A percentile compares a stretch with the other conserved stretches of the same genome.
phyloP scores from a whole-genome alignment of 2,113 vertebrate genomes.

The Oreochromis tanganicae region DNA sequence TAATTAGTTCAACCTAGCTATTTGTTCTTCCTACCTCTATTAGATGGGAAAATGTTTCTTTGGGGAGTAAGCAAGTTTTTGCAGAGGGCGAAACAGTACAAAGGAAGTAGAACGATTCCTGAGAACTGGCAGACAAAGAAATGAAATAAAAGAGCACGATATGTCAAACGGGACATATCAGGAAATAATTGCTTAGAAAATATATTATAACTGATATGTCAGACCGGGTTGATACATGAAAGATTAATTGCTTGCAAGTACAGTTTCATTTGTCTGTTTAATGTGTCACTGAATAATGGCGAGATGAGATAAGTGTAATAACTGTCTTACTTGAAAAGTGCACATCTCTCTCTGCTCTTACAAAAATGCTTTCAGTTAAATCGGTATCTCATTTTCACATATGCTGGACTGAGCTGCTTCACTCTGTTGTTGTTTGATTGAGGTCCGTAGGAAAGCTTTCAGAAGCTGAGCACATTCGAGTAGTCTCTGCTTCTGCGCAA shows the following conservation, averaged over 20 bases:
- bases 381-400: not conserved
- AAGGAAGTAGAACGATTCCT: not conserved
- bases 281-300: not conserved
- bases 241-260: not conserved
- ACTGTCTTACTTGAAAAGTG: not conserved
- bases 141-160: not conserved
- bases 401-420: not conserved
- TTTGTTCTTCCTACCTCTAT: conserved; percentile 54
- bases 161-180: not conserved
- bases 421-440: not conserved
- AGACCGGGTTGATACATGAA: not conserved
- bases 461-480: not conserved
- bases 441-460: not conserved
- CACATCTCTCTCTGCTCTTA: not conserved
- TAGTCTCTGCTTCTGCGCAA: not conserved
- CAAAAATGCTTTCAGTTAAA: not conserved
- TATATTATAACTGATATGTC: not conserved
- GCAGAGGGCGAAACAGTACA: conserved; percentile 25
- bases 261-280: not conserved
- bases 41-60: conserved; percentile 54
- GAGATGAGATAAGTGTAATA: not conserved
- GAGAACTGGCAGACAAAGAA: not conserved
- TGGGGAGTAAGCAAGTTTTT: conserved; percentile 46
- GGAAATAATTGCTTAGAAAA: not conserved
- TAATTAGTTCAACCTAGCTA: conserved; percentile 64